Percentiles rank a stretch among this genome's conserved stretches.
These are phyloP conservation scores for Acomys russatus DNA, from an alignment of 2,797 vertebrate genomes.

Conservation along the genomic window DNA sequence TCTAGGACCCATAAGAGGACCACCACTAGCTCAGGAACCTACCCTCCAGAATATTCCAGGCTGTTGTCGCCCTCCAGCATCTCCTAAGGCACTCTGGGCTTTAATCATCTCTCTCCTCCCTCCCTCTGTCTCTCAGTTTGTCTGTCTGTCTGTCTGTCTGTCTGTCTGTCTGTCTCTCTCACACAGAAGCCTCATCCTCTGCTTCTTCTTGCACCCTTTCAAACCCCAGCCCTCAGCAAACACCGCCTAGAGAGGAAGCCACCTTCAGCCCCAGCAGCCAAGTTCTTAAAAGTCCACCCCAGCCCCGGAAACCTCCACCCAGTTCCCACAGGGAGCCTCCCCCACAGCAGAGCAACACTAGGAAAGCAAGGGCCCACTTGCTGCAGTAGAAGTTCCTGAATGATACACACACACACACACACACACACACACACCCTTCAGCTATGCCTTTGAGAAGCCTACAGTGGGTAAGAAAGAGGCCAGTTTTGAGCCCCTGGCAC, in stretches of 20 bases:
- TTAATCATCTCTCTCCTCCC: background rate
- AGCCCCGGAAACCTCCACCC: conserved; percentile 16
- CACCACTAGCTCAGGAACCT: background rate
- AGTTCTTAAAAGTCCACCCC: conserved; percentile 16
- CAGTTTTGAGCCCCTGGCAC: conserved; percentile 29
- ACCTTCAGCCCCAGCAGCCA: background rate
- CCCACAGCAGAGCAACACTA: background rate
- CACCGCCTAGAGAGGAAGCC: background rate
- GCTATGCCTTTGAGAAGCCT: background rate
- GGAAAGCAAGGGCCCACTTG: background rate
- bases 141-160: too few relatives aligned
- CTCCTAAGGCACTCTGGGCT: background rate
- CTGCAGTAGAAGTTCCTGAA: background rate
- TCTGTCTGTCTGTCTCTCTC: too few relatives aligned
- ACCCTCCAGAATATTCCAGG: background rate
- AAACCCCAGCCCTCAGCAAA: background rate
- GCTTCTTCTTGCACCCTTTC: background rate
- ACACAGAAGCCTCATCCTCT: background rate
- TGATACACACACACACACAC: background rate
- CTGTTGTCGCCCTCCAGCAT: background rate
- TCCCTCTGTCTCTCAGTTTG: background rate
- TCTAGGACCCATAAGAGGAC: background rate
- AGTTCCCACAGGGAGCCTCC: background rate
- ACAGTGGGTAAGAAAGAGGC: background rate
- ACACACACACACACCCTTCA: background rate